Conservation (phyloP, 2,888 invertebrate genomes). For the Eutolmus rufibarbis region DNA sequence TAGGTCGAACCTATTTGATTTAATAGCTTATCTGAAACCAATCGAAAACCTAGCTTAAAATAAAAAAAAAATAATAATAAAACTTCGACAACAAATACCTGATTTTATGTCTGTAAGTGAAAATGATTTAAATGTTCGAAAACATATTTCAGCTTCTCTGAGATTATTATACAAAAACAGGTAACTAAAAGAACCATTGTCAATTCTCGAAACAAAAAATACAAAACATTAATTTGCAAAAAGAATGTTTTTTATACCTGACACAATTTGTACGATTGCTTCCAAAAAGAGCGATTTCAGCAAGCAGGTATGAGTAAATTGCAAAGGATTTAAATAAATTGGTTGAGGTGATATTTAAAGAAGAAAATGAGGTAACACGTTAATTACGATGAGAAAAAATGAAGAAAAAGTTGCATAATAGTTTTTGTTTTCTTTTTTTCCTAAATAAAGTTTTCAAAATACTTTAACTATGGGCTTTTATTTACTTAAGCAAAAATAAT, state of each 20-base stretch:
- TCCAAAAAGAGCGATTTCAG: conserved; percentile 15
- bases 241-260: background rate
- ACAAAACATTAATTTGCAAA: conserved; percentile 10
- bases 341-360: conserved; percentile 43
- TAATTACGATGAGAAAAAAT: conserved; percentile 25
- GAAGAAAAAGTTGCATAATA: conserved; percentile 25
- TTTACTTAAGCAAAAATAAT: background rate
- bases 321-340: conserved; percentile 26
- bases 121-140: background rate
- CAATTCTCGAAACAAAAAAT: conserved; percentile 10
- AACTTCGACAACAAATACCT: conserved; percentile 25
- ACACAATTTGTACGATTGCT: background rate
- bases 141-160: conserved; percentile 4
- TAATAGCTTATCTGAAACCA: background rate
- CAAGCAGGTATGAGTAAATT: conserved; percentile 5
- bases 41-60: background rate
- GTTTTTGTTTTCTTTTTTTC: conserved; percentile 37
- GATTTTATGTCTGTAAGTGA: conserved; percentile 17
- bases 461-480: conserved; percentile 23
- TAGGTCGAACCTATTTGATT: background rate
- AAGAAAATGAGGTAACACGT: conserved; percentile 16
- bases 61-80: background rate
- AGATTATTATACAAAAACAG: background rate
- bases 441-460: conserved; percentile 42
- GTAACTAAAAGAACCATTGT: background rate